phyloP scores from a whole-genome alignment of 2,113 vertebrate species.

The Paedocypris sp. region DNA sequence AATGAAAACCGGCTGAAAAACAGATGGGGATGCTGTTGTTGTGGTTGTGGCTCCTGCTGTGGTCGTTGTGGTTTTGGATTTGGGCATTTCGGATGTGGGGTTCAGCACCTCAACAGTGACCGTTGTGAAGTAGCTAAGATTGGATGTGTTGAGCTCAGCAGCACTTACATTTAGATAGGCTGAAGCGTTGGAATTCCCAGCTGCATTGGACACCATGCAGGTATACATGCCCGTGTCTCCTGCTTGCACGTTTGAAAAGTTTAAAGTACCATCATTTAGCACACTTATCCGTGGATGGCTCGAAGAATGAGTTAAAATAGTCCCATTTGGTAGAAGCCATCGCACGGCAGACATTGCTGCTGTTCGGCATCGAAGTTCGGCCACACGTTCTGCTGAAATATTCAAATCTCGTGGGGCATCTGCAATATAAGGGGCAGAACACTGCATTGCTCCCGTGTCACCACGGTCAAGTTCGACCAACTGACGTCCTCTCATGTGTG shows the following conservation, averaged over 20 bases:
- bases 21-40: constrained; percentile 77
- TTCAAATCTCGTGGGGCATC: constrained; percentile 89
- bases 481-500: constrained; percentile 83
- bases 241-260: constrained; percentile 86
- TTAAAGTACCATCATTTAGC: constrained; percentile 87
- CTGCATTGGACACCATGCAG: constrained; percentile 96
- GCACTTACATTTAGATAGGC: constrained; percentile 95
- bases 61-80: constrained; percentile 76
- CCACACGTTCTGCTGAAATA: constrained; percentile 87
- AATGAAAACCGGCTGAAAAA: constrained; percentile 90
- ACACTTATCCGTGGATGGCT: constrained; percentile 79
- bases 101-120: constrained; percentile 89
- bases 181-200: constrained; percentile 91
- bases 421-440: constrained; percentile 89
- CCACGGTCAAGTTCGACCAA: constrained; percentile 86
- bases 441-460: constrained; percentile 80
- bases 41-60: constrained; percentile 48
- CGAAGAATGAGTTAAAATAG: constrained; percentile 88
- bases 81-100: constrained; percentile 76
- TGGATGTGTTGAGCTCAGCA: constrained; percentile 92
- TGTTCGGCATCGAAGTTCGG: constrained; percentile 83
- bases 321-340: constrained; percentile 89
- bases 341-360: constrained; percentile 86
- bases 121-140: constrained; percentile 95
- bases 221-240: constrained; percentile 87